Evolutionary conservation across 1,140 invertebrate species (phyloP).

Genomic region (Hyles vespertilio): DNA sequence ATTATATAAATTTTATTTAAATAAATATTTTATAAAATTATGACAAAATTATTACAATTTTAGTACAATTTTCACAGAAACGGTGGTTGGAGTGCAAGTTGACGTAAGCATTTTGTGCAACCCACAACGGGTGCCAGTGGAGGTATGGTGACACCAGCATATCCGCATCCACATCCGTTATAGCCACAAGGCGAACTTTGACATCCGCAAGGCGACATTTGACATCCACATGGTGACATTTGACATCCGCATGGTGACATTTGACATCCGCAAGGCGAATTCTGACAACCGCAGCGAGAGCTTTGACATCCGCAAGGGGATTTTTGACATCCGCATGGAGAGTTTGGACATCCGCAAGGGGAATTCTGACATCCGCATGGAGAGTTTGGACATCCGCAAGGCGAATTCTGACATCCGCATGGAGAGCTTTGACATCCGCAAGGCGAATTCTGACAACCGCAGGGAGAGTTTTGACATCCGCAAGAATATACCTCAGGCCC

Average conservation of each 20-base stretch:
- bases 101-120: no score
- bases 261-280: neutral
- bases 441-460: constrained; percentile 1
- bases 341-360: no score
- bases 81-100: no score
- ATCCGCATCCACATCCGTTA: neutral
- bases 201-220: constrained; percentile 2
- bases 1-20: no score
- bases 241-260: neutral
- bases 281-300: neutral
- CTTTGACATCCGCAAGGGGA: constrained; percentile 3
- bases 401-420: neutral
- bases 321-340: neutral
- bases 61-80: no score
- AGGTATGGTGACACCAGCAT: neutral
- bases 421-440: neutral
- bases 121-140: no score
- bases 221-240: constrained; percentile 8
- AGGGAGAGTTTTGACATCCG: neutral
- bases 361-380: no score
- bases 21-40: no score
- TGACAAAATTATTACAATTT: no score
- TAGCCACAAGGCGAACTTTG: constrained; percentile 4
- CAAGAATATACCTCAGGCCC: neutral
- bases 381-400: no score